Evolutionary conservation across 2,888 invertebrate genomes (phyloP).

Genomic region (Drosophila bunnanda): DNA sequence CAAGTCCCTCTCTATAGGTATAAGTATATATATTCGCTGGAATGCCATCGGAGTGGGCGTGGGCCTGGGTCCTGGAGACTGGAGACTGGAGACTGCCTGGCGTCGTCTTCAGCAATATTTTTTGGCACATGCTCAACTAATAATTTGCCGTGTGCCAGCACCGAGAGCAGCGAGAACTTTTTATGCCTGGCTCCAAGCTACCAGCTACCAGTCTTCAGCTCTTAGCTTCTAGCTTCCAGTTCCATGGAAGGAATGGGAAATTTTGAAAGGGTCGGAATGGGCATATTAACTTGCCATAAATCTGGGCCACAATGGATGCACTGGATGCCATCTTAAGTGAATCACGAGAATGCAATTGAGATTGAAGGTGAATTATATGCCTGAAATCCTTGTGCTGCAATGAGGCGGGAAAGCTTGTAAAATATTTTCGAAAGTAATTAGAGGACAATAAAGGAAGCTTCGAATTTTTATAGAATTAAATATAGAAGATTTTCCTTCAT

Average conservation of each 20-base stretch:
- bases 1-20: conserved; percentile 47
- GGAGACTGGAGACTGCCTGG: conserved; percentile 23
- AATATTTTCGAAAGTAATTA: conserved; percentile 16
- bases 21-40: conserved; percentile 36
- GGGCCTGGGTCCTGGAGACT: neutral
- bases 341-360: conserved; percentile 56
- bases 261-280: conserved; percentile 64
- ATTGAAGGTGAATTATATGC: conserved; percentile 42
- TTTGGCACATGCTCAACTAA: conserved; percentile 82
- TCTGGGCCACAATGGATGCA: conserved; percentile 56
- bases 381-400: neutral
- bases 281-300: conserved; percentile 78
- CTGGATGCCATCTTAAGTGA: conserved; percentile 54
- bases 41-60: conserved; percentile 47
- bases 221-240: neutral
- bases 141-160: conserved; percentile 78
- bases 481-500: accelerated
- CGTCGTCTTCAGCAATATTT: conserved; percentile 76
- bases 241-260: conserved; percentile 4
- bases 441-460: neutral
- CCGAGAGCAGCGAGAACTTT: conserved; percentile 47
- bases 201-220: neutral
- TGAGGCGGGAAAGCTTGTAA: neutral
- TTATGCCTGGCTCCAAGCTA: conserved; percentile 54
- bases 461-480: neutral